These are phyloP conservation scores for Sebastes taczanowskii DNA, from an alignment of 2,797 vertebrate genomes.

Conservation along the genomic window DNA sequence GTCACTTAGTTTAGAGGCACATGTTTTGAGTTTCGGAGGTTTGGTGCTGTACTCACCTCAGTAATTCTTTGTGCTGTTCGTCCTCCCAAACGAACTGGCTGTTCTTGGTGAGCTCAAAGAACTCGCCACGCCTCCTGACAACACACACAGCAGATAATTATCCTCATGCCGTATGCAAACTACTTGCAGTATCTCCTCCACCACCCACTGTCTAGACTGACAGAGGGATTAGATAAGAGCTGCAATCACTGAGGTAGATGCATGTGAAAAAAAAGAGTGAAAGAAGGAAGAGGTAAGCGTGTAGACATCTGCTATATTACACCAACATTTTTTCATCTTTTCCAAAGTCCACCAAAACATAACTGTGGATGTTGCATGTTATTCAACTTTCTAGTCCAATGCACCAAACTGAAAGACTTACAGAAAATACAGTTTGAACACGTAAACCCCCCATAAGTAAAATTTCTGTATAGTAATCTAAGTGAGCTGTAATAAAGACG, in stretches of 20 bases:
- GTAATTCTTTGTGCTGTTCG: slow-evolving; percentile 89
- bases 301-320: background rate
- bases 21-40: background rate
- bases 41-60: slow-evolving; percentile 81
- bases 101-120: slow-evolving; percentile 95
- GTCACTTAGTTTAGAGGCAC: background rate
- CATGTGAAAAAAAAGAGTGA: background rate
- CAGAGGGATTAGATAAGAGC: slow-evolving; percentile 22
- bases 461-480: too few relatives aligned
- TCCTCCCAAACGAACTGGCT: slow-evolving; percentile 92
- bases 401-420: background rate
- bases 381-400: background rate
- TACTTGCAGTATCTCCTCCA: background rate
- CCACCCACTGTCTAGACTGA: slow-evolving; percentile 50
- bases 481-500: too few relatives aligned
- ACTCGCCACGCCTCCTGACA: slow-evolving; percentile 92
- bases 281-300: background rate
- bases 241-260: background rate
- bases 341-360: background rate
- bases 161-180: slow-evolving; percentile 16
- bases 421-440: too few relatives aligned
- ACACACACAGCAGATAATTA: slow-evolving; percentile 35
- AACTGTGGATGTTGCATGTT: background rate
- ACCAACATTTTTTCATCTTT: background rate
- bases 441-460: too few relatives aligned